These are phyloP conservation scores for Nannospalax galili DNA, from an alignment of 2,113 vertebrate species.

Conservation along the genomic window DNA sequence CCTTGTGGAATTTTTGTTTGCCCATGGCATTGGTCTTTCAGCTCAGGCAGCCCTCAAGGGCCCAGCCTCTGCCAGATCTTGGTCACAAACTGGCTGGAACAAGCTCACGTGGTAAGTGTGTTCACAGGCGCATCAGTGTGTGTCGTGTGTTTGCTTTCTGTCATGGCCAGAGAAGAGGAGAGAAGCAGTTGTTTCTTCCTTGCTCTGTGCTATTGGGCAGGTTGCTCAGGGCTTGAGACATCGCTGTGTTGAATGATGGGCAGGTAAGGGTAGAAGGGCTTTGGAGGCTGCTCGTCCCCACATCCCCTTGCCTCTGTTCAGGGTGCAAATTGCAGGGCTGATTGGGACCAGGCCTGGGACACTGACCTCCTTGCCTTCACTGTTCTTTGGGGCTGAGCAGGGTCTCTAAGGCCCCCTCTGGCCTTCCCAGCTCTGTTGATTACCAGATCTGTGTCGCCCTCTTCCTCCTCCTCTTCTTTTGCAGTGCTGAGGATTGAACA, in stretches of 20 bases:
- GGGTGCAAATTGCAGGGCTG: background rate
- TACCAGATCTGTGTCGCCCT: background rate
- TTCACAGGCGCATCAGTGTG: rapidly evolving
- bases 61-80: slow-evolving; percentile 4
- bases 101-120: slow-evolving; percentile 53
- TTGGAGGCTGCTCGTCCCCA: background rate
- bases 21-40: slow-evolving; percentile 70
- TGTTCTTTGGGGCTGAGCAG: background rate
- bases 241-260: background rate
- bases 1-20: background rate
- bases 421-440: background rate
- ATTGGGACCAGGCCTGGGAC: background rate
- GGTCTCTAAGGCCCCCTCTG: rapidly evolving
- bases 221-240: background rate
- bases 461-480: too few relatives aligned
- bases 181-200: background rate
- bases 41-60: slow-evolving; percentile 33
- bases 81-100: background rate
- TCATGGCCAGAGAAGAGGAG: background rate
- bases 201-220: background rate
- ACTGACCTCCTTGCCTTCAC: background rate
- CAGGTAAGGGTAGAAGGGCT: background rate
- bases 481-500: background rate
- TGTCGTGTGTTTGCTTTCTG: background rate
- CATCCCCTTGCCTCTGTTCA: background rate